Percentiles rank a stretch among this genome's conserved stretches.
Conservation (phyloP, 2,888 invertebrate genomes). For the Drosophila crucigera region DNA sequence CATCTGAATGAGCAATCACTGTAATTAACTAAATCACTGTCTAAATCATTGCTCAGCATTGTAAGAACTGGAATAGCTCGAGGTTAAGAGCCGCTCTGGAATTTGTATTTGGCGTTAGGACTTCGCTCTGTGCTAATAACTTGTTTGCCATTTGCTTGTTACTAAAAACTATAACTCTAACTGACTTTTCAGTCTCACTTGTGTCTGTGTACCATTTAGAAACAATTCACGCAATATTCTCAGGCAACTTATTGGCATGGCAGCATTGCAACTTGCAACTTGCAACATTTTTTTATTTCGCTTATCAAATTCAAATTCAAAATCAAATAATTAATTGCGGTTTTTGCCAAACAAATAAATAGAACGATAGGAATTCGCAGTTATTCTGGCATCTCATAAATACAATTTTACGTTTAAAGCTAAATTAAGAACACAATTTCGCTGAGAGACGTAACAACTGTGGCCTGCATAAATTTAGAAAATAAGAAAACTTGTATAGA, state of each 20-base stretch:
- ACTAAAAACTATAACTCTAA: conserved; percentile 8
- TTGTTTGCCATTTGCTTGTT: conserved; percentile 32
- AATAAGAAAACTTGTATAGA: background rate
- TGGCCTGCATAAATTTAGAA: background rate
- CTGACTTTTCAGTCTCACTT: conserved; percentile 3
- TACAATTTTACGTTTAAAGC: background rate
- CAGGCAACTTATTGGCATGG: conserved; percentile 21
- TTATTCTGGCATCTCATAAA: background rate
- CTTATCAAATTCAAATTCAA: background rate
- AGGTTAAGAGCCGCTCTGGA: conserved; percentile 49
- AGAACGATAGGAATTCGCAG: background rate
- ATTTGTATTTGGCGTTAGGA: conserved; percentile 47
- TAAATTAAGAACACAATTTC: background rate
- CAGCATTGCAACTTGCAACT: background rate
- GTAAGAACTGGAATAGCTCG: conserved; percentile 14
- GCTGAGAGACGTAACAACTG: background rate
- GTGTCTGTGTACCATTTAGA: conserved; percentile 1
- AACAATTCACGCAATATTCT: background rate
- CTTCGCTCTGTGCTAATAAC: conserved; percentile 32
- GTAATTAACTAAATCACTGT: conserved; percentile 49
- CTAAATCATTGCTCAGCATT: conserved; percentile 28
- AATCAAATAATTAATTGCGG: background rate
- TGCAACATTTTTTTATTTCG: background rate
- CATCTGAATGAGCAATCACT: conserved; percentile 14
- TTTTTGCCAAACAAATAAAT: background rate